Conservation (phyloP, 35 echinoderm and acorn worm genomes). For the Apostichopus japonicus region DNA sequence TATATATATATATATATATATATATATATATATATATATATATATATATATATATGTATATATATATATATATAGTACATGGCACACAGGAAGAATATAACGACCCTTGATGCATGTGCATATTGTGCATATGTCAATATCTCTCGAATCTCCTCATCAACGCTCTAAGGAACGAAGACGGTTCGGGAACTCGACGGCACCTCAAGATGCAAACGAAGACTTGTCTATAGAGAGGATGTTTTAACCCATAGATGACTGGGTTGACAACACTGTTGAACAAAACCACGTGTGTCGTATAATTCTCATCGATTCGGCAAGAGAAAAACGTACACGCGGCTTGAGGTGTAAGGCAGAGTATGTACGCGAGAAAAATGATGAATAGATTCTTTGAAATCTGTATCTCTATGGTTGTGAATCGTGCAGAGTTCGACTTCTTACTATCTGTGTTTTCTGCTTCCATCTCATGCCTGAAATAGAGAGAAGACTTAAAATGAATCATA, state of each 20-base stretch:
- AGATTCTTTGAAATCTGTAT: conserved; percentile 73
- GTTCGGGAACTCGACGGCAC: conserved; percentile 51
- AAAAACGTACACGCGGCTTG: background rate
- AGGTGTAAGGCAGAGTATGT: conserved; percentile 56
- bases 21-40: too few species aligned
- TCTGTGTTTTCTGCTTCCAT: background rate
- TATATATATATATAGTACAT: too few species aligned
- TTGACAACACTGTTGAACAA: conserved; percentile 67
- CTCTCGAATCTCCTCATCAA: background rate
- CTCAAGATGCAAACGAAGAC: conserved; percentile 47
- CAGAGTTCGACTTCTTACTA: background rate
- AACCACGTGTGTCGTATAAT: conserved; percentile 8
- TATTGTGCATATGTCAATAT: background rate
- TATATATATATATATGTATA: too few species aligned
- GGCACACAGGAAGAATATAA: too few species aligned
- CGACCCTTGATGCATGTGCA: too few species aligned
- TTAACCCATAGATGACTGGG: conserved; percentile 68
- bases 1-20: too few species aligned
- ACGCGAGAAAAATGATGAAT: conserved; percentile 55
- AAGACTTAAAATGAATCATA: background rate
- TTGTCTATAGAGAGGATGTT: conserved; percentile 66
- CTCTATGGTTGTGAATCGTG: background rate
- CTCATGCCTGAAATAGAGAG: background rate
- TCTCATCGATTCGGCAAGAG: background rate
- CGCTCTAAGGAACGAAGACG: background rate